phyloP scores from a whole-genome alignment of 2,113 vertebrate genomes.

The Syngnathus scovelli region DNA sequence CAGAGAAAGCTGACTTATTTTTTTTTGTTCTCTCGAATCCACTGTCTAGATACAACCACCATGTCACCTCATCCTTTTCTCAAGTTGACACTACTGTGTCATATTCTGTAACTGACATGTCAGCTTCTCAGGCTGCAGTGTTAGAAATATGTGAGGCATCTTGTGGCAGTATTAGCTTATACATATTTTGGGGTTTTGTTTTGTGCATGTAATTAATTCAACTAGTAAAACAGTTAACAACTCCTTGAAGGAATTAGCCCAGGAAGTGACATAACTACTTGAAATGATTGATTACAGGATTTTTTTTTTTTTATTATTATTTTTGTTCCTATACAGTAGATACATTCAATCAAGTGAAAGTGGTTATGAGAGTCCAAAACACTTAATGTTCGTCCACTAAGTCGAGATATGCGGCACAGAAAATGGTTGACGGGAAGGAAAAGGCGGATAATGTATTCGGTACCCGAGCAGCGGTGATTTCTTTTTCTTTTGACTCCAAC shows the following conservation, averaged over 20 bases:
- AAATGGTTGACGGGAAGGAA: neutral
- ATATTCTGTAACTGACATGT: neutral
- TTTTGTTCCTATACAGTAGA: neutral
- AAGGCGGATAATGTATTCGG: neutral
- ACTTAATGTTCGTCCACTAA: neutral
- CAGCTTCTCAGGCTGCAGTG: neutral
- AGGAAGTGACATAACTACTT: slow-evolving; percentile 3
- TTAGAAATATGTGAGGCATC: neutral
- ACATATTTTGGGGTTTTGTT: neutral
- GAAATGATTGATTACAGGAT: neutral
- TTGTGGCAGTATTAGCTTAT: neutral
- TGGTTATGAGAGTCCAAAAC: neutral
- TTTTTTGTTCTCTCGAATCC: slow-evolving; percentile 7
- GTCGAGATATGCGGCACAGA: neutral
- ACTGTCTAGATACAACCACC: neutral
- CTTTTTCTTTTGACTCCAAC: slow-evolving; percentile 9
- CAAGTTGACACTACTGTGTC: neutral
- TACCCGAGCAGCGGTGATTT: neutral
- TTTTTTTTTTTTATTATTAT: neutral
- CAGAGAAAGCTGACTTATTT: slow-evolving; percentile 24
- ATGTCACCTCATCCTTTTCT: slow-evolving; percentile 1
- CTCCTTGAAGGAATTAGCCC: neutral
- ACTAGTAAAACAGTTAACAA: neutral
- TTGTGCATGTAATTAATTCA: slow-evolving; percentile 5
- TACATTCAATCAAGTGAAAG: neutral